Base-by-base conservation (phyloP, 2,797 vertebrate species). In the Micrastur ruficollis region DNA sequence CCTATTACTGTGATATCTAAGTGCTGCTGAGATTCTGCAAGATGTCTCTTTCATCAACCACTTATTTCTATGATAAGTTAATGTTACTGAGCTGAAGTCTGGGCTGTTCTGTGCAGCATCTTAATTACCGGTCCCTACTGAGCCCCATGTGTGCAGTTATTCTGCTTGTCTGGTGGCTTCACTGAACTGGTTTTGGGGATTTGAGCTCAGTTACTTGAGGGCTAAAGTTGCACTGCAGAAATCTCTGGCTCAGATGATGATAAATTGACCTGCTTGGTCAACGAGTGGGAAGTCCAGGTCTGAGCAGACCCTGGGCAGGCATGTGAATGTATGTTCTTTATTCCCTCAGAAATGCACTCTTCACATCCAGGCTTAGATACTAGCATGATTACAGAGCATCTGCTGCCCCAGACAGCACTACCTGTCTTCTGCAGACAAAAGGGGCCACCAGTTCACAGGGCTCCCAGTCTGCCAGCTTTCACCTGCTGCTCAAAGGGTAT, bases 31-130 rank as follows among this genome's bases (percentile, higher is more conserved):
- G 86, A 76, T 96, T 87, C 59, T 95, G 87, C 0, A 26, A 90
- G 88, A 93, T 89, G 93, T 93, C 87, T 96, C 79, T 97, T 96
- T 95, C 93, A 96, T 90, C 94, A 95, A 22, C 72, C 46, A 34
- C 89, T 90, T 94, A 89, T 65, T 95, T 81, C 86, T 84, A 59
- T 84, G 95, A 53, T 89, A 88, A 93, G 89, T 96, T 83, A 93
- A 95, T 93, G 68, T 82, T 89, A 59, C 65, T 66, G 53, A 94
- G 47, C 58, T 84, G 81, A 91, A 85, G 82, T 82, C 72, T 81
- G 70, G 36, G 65, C 66, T 95, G 74, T 27, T 96, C 62, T 72
- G 59, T 83, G 50, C 47, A 66, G 81, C 72, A 91, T 95, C 84
- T 96, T 86, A 86, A 94, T 92, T 81, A 86, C 31, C 25, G 40